Conservation (phyloP, 2,113 vertebrate species). For the Brachyistius frenatus region DNA sequence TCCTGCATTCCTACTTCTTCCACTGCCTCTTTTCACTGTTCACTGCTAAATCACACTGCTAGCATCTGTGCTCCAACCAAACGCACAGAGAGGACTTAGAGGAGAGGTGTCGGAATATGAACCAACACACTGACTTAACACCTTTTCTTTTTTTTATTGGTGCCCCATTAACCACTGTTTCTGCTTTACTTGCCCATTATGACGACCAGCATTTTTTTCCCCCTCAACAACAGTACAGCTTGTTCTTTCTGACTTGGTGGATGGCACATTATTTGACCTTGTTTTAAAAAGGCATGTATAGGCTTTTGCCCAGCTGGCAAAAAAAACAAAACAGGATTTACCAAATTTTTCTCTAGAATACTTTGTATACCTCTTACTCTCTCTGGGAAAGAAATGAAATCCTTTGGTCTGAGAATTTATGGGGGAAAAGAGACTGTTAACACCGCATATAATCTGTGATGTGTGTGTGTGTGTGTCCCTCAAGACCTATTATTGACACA, state of each 20-base stretch:
- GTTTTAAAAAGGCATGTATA: background rate
- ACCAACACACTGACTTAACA: background rate
- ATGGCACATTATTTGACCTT: background rate
- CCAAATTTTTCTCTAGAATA: background rate
- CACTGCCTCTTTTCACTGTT: background rate
- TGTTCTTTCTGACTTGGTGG: background rate
- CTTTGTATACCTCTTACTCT: background rate
- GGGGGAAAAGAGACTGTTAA: no score
- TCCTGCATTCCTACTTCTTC: constrained; percentile 24
- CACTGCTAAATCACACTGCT: constrained; percentile 10
- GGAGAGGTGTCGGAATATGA: background rate
- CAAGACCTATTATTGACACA: background rate
- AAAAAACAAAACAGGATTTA: background rate
- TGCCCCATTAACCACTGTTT: background rate
- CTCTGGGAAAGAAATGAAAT: background rate
- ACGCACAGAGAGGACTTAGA: background rate
- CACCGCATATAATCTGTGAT: no score
- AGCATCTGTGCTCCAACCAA: background rate
- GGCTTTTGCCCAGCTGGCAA: background rate
- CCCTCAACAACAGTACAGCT: background rate
- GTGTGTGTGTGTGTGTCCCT: background rate
- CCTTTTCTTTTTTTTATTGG: background rate
- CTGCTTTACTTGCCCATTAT: no score
- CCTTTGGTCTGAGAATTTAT: no score
- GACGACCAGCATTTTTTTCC: no score